Evolutionary conservation across 30 jellyfish, hydroid and myxozoan species (phyloP).

Genomic region (Cassiopea xamachana): DNA sequence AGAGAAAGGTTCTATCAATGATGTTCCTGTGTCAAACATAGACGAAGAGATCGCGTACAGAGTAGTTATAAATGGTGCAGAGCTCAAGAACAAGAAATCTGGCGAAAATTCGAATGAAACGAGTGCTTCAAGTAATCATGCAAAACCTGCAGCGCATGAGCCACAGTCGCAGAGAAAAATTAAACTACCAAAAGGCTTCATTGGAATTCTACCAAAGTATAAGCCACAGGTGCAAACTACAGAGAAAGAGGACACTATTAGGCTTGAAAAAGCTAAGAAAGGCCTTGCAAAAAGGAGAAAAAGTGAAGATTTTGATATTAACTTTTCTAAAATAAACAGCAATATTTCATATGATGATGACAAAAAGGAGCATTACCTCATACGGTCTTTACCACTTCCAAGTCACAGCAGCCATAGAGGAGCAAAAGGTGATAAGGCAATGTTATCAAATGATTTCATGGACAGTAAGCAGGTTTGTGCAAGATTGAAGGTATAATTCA

Average conservation of each 20-base stretch:
- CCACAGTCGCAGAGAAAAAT: conserved; percentile 59
- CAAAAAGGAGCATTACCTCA: conserved; percentile 52
- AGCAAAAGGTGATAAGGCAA: conserved; percentile 25
- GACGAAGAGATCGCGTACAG: background rate
- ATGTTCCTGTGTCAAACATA: background rate
- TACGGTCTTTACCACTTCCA: conserved; percentile 63
- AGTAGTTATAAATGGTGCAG: conserved; percentile 18
- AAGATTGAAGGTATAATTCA: background rate
- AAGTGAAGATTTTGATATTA: background rate
- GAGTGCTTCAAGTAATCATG: background rate
- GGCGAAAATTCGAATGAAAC: background rate
- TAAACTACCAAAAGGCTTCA: conserved; percentile 67
- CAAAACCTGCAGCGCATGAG: background rate
- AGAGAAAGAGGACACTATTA: background rate
- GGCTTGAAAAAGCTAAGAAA: background rate
- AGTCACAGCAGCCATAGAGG: conserved; percentile 56
- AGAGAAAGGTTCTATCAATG: background rate
- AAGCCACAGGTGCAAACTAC: background rate
- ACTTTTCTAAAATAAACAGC: background rate
- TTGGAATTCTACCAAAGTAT: conserved; percentile 56
- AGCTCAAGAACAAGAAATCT: background rate
- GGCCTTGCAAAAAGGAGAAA: background rate
- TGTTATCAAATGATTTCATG: conserved; percentile 14
- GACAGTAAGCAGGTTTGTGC: conserved; percentile 42
- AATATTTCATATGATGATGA: conserved; percentile 8